Percentiles rank a stretch among this genome's conserved stretches.
Conservation (phyloP, 2,888 invertebrate genomes). For the Autographa gamma region DNA sequence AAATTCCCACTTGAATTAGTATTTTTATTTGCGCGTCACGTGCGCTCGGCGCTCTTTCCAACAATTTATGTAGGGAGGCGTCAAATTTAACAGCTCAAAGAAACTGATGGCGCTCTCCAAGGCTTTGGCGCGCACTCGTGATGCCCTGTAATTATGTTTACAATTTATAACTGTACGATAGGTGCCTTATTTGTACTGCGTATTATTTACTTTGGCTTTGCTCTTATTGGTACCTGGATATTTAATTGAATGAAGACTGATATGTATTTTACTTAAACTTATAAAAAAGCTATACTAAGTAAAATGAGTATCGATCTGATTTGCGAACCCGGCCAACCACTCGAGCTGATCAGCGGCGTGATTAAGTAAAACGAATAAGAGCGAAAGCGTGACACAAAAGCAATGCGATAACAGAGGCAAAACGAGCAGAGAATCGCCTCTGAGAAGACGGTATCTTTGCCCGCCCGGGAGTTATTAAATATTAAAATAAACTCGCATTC, state of each 20-base stretch:
- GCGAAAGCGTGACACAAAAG: slow-evolving; percentile 86
- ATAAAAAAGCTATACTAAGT: slow-evolving; percentile 35
- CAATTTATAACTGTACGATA: slow-evolving; percentile 76
- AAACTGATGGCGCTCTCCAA: slow-evolving; percentile 78
- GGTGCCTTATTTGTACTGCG: slow-evolving; percentile 64
- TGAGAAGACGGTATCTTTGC: slow-evolving; percentile 84
- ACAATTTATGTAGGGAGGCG: slow-evolving; percentile 82
- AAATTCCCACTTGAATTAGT: slow-evolving; percentile 82
- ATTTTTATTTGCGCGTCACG: slow-evolving; percentile 85
- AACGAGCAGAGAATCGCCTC: slow-evolving; percentile 84
- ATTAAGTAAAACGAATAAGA: slow-evolving; percentile 85
- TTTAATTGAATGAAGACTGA: slow-evolving; percentile 8
- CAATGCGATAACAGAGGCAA: slow-evolving; percentile 84
- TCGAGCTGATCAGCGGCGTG: slow-evolving; percentile 77
- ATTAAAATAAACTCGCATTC: slow-evolving; percentile 89
- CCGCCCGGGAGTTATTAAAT: slow-evolving; percentile 87
- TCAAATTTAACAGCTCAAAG: slow-evolving; percentile 82
- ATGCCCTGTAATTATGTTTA: slow-evolving; percentile 79
- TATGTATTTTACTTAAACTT: slow-evolving; percentile 18
- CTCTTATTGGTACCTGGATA: slow-evolving; percentile 9
- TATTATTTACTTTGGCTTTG: slow-evolving; percentile 22
- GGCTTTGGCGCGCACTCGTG: slow-evolving; percentile 73
- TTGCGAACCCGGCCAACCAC: slow-evolving; percentile 72
- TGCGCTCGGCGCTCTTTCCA: slow-evolving; percentile 75
- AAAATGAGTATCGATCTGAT: slow-evolving; percentile 63